Conservation (phyloP, 2,113 vertebrate species). For the Bufo gargarizans region DNA sequence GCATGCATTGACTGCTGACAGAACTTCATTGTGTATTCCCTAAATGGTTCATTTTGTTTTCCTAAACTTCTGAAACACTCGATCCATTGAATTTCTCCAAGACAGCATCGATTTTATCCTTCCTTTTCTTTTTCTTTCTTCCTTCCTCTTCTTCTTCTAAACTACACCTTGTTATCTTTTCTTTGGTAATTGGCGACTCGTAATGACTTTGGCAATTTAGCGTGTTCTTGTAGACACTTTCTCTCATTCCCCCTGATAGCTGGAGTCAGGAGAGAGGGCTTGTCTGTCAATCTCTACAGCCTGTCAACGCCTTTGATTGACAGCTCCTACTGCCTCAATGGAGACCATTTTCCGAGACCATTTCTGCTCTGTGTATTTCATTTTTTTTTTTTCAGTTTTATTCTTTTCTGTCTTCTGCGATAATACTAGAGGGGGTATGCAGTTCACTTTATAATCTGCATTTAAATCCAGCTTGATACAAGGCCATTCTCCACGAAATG, state of each 20-base stretch:
- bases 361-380: constrained; percentile 54
- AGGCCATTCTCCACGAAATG: constrained; percentile 76
- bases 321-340: constrained; percentile 83
- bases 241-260: constrained; percentile 86
- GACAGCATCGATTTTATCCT: constrained; percentile 77
- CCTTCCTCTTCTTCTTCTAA: constrained; percentile 67
- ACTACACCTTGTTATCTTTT: constrained; percentile 89
- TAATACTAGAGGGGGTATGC: constrained; percentile 79
- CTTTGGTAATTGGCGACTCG: constrained; percentile 92
- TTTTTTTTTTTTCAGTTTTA: constrained; percentile 69
- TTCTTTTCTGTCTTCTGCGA: constrained; percentile 64
- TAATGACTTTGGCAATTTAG: constrained; percentile 95
- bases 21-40: constrained; percentile 75
- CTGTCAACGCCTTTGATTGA: constrained; percentile 89
- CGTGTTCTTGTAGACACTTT: constrained; percentile 81
- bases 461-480: constrained; percentile 80
- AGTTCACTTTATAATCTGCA: constrained; percentile 82
- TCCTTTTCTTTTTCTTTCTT: constrained; percentile 42
- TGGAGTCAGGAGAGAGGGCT: constrained; percentile 80
- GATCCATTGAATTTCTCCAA: constrained; percentile 79
- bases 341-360: constrained; percentile 79
- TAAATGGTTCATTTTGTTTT: constrained; percentile 83
- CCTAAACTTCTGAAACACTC: constrained; percentile 79
- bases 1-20: constrained; percentile 35
- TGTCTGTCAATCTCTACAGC: constrained; percentile 82